phyloP scores from a whole-genome alignment of 2,113 vertebrate species.

The Polyodon spathula region DNA sequence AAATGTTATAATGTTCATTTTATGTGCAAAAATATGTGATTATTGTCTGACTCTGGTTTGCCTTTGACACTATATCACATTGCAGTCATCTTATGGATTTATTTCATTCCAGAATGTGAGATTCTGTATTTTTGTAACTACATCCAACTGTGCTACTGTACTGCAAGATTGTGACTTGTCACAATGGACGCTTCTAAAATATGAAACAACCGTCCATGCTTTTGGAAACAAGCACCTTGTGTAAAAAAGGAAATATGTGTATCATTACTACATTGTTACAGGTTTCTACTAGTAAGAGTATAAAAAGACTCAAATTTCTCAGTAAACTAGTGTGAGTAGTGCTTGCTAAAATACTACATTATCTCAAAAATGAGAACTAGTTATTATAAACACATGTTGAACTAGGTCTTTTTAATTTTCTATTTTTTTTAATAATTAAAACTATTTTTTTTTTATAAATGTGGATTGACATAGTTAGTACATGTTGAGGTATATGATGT shows the following conservation, averaged over 20 bases:
- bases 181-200: constrained; percentile 19
- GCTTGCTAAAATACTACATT: too few species aligned
- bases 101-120: constrained; percentile 37
- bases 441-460: too few species aligned
- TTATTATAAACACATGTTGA: too few species aligned
- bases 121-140: constrained; percentile 34
- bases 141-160: constrained; percentile 37
- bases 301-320: too few species aligned
- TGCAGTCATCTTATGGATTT: constrained; percentile 30
- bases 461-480: too few species aligned
- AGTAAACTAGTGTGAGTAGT: too few species aligned
- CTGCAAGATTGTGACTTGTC: constrained; percentile 35
- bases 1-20: constrained; percentile 28
- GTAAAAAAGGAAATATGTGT: constrained; percentile 37
- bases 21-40: constrained; percentile 21
- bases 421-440: too few species aligned
- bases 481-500: too few species aligned
- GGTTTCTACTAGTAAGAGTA: too few species aligned
- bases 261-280: constrained; percentile 15
- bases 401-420: too few species aligned
- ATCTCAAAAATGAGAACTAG: too few species aligned
- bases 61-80: constrained; percentile 30
- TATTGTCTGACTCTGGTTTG: constrained; percentile 24
- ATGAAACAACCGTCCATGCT: constrained; percentile 31
- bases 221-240: constrained; percentile 34